Conservation (phyloP, 2,888 invertebrate genomes). For the Gymnoscelis rufifasciata region DNA sequence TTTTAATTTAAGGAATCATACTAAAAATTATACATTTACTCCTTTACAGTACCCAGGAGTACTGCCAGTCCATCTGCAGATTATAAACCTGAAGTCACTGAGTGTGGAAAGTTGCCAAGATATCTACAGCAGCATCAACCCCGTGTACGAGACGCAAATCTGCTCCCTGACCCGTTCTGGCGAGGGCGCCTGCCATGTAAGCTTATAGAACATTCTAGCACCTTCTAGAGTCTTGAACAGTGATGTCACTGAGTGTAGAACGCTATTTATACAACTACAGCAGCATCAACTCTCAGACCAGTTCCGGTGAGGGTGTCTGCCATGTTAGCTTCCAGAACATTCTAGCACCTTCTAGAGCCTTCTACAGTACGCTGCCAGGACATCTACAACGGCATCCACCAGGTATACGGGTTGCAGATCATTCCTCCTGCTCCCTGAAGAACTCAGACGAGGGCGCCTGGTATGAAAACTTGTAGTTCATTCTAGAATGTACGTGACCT, state of each 20-base stretch:
- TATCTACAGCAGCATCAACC: constrained; percentile 57
- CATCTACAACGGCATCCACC: constrained; percentile 58
- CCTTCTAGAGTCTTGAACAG: too few relatives aligned
- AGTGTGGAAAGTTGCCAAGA: constrained; percentile 68
- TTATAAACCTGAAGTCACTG: constrained; percentile 68
- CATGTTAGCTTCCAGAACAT: constrained; percentile 74
- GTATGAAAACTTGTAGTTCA: too few relatives aligned
- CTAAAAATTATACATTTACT: background rate
- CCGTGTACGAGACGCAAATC: constrained; percentile 71
- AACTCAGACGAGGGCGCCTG: too few relatives aligned
- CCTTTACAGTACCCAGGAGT: constrained; percentile 73
- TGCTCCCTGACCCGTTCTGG: constrained; percentile 79
- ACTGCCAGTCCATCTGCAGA: constrained; percentile 75
- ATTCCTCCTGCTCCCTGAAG: too few relatives aligned
- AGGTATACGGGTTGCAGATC: constrained; percentile 71
- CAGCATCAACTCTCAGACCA: constrained; percentile 79
- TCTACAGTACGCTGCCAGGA: constrained; percentile 52
- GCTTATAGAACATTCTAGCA: constrained; percentile 35
- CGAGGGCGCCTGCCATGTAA: constrained; percentile 82
- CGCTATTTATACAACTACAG: too few relatives aligned
- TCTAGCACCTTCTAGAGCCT: too few relatives aligned
- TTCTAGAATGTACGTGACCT: too few relatives aligned
- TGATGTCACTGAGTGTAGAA: constrained; percentile 66
- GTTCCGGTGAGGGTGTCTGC: constrained; percentile 80
- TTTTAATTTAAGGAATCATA: background rate